These are phyloP conservation scores for Mormyrops boulengeri DNA, from an alignment of 2,797 vertebrate species.

Conservation along the genomic window DNA sequence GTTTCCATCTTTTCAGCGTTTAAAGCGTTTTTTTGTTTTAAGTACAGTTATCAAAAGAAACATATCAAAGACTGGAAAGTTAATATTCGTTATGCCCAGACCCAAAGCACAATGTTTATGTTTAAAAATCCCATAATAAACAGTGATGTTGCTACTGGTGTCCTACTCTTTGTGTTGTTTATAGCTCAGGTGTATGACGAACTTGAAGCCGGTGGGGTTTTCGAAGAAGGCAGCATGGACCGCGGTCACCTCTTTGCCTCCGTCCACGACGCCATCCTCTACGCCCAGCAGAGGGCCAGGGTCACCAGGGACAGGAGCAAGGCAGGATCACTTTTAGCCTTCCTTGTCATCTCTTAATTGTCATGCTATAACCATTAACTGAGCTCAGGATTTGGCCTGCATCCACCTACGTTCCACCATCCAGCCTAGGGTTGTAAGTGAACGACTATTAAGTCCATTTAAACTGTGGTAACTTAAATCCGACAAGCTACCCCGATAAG, in stretches of 20 bases:
- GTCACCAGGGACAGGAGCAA: conserved; percentile 23
- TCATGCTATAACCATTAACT: background rate
- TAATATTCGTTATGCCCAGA: background rate
- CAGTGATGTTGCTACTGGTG: background rate
- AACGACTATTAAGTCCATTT: no score
- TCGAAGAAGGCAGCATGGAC: conserved; percentile 72
- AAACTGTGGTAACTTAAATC: no score
- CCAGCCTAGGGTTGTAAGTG: background rate
- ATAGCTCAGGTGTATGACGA: conserved; percentile 84
- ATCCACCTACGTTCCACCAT: background rate
- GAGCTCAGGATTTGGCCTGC: background rate
- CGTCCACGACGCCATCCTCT: conserved; percentile 78
- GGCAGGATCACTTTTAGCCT: conserved; percentile 34
- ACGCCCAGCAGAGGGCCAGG: conserved; percentile 59
- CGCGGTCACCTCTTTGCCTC: conserved; percentile 72
- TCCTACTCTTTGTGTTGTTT: background rate
- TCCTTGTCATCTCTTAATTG: background rate
- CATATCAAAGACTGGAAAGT: background rate
- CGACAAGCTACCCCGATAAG: no score
- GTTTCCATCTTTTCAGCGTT: background rate
- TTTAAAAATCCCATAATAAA: background rate
- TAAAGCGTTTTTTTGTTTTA: background rate
- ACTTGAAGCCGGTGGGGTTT: conserved; percentile 74
- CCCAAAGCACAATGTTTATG: background rate
- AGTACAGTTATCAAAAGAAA: background rate